These are phyloP conservation scores for Ctenodactylus gundi DNA, from an alignment of 2,113 vertebrate genomes.

Conservation along the genomic window DNA sequence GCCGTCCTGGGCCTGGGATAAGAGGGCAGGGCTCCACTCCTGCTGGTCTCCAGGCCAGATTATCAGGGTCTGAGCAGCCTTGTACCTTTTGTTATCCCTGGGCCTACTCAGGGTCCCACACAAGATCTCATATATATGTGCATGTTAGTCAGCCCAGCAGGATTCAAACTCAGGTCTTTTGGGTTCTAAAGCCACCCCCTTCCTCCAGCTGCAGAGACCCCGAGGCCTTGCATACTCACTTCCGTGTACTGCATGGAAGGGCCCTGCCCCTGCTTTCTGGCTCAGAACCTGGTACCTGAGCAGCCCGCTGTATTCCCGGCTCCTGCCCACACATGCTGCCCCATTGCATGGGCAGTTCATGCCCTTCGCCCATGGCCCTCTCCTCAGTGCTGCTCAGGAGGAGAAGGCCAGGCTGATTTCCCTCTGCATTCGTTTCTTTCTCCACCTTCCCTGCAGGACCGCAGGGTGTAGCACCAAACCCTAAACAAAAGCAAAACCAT, in stretches of 20 bases:
- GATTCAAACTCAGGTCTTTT: background rate
- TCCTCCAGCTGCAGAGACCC: background rate
- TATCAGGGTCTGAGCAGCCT: too few relatives aligned
- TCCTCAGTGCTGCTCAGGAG: background rate
- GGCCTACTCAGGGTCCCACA: background rate
- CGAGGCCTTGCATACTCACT: background rate
- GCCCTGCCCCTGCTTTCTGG: background rate
- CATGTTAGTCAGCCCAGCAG: background rate
- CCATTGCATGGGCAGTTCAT: fast-evolving
- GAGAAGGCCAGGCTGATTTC: background rate
- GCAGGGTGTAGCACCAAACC: conserved; percentile 65
- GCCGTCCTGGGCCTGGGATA: too few relatives aligned
- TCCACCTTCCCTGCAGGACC: conserved; percentile 31
- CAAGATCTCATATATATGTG: background rate
- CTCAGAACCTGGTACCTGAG: background rate
- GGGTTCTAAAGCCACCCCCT: background rate
- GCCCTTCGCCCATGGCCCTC: background rate
- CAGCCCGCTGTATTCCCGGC: background rate
- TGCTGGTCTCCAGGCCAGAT: too few relatives aligned
- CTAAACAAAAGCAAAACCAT: conserved; percentile 65
- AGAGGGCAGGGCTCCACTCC: too few relatives aligned
- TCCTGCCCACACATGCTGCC: background rate
- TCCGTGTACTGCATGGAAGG: background rate
- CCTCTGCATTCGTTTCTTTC: conserved; percentile 50
- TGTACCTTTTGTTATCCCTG: too few relatives aligned